Evolutionary conservation across 1,140 invertebrate genomes (phyloP).

Genomic region (Pogonognathellus flavescens): DNA sequence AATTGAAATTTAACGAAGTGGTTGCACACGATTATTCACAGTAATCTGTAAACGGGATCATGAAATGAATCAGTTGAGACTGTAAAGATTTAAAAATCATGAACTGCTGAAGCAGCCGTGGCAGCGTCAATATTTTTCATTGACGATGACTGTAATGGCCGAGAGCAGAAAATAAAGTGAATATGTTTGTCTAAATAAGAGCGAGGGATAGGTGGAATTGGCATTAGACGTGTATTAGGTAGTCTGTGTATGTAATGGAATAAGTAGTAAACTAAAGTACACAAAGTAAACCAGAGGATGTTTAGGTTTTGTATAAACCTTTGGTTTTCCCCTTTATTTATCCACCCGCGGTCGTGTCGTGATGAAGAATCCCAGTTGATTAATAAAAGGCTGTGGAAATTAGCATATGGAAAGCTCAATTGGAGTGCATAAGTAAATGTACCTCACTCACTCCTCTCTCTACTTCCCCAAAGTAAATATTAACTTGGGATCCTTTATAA

Average conservation of each 20-base stretch:
- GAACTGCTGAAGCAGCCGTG: no score
- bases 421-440: not conserved
- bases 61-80: no score
- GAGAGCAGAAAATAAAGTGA: no score
- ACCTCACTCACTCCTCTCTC: not conserved
- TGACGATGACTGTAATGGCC: no score
- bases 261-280: not conserved
- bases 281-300: not conserved
- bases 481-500: not conserved
- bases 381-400: conserved; percentile 46
- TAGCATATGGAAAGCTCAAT: conserved; percentile 26
- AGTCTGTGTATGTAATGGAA: not conserved
- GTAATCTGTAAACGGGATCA: no score
- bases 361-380: conserved; percentile 46
- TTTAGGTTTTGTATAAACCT: conserved; percentile 13
- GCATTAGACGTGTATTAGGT: no score
- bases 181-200: no score
- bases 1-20: no score
- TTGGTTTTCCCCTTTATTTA: conserved; percentile 21
- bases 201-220: no score
- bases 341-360: conserved; percentile 39
- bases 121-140: no score
- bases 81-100: no score
- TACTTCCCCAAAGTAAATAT: not conserved
- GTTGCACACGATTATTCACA: no score